Base-by-base conservation (phyloP, 1,140 invertebrate species). In the Myzus persicae region DNA sequence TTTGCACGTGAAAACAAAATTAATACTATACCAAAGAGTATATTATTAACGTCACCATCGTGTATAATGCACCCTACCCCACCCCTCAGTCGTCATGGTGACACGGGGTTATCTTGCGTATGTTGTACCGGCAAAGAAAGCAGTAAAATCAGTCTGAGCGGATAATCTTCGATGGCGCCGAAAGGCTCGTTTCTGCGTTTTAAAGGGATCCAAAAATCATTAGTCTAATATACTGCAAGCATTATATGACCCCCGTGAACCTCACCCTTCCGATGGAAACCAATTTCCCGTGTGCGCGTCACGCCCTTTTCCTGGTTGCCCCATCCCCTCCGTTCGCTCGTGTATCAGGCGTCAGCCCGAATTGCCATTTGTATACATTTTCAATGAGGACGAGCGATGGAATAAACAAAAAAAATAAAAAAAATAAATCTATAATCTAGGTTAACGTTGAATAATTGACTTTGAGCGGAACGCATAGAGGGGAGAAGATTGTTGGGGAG, bases 381-480 rank as follows among this genome's bases (percentile, higher is more conserved):
- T 84, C 67, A 48, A 92, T 84, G 44, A 84, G 26, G 5, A 48
- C 42, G 76, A 36, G 40, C n/a, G 11, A 82, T 48, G 46, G 44
- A 82, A 82, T 36, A 38, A 82, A 38, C 8, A 8, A 59, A 22
- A 31, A 91, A 54, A 36, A 91, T 26, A 42, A 1, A 51, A 51
- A 84, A 54, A 84, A 26, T n/a, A 93, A 46, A 24, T 44, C 26
- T 51, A 36, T 92, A 92, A 91, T 91, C 67, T 48, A 81, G 91
- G 91, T 92, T 82, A 92, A 92, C 91, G 67, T 92, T 92, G 91
- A 85, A 85, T 93, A 93, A 85, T 93, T 85, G 91, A 85, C 76
- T 51, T 82, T 40, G 36, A 40, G 40, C 89, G 5, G 38, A 54
- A 26, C 38, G 24, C 88, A 36, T 0, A 24, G 22, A 36, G 42